phyloP scores from a whole-genome alignment of 2,888 invertebrate genomes.

The Noctua janthina region DNA sequence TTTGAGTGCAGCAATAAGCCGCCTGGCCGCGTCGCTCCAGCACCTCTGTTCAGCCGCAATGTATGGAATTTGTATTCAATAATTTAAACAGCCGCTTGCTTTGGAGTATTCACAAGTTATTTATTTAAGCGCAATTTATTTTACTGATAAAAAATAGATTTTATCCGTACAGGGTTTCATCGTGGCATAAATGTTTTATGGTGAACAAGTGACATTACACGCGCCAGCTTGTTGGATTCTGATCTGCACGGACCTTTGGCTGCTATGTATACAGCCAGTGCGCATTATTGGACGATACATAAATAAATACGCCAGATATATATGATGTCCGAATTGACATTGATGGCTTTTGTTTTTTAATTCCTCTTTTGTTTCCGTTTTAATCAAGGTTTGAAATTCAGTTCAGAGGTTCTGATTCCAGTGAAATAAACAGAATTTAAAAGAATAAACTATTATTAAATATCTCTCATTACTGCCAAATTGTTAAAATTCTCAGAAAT shows the following conservation, averaged over 20 bases:
- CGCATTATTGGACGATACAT: conserved; percentile 41
- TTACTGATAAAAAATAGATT: conserved; percentile 74
- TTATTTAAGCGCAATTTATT: conserved; percentile 76
- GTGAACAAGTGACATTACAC: conserved; percentile 70
- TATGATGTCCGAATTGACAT: conserved; percentile 45
- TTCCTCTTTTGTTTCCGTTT: background rate
- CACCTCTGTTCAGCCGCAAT: conserved; percentile 81
- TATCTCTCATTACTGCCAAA: background rate
- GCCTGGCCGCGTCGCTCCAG: conserved; percentile 78
- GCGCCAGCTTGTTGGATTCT: conserved; percentile 57
- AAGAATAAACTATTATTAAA: background rate
- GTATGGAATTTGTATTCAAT: conserved; percentile 88
- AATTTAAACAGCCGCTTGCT: conserved; percentile 81
- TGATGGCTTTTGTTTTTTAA: conserved; percentile 14
- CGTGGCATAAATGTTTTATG: conserved; percentile 68
- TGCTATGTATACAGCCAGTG: conserved; percentile 54
- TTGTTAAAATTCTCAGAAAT: background rate
- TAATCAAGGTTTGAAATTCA: background rate
- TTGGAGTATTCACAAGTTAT: conserved; percentile 74
- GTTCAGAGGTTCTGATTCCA: background rate
- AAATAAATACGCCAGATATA: conserved; percentile 57
- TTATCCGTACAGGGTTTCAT: conserved; percentile 69
- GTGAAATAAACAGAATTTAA: background rate
- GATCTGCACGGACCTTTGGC: conserved; percentile 52
- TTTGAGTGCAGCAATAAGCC: conserved; percentile 85